These are phyloP conservation scores for Quadroppia sp. DNA, from an alignment of 2,888 invertebrate genomes.

Conservation along the genomic window DNA sequence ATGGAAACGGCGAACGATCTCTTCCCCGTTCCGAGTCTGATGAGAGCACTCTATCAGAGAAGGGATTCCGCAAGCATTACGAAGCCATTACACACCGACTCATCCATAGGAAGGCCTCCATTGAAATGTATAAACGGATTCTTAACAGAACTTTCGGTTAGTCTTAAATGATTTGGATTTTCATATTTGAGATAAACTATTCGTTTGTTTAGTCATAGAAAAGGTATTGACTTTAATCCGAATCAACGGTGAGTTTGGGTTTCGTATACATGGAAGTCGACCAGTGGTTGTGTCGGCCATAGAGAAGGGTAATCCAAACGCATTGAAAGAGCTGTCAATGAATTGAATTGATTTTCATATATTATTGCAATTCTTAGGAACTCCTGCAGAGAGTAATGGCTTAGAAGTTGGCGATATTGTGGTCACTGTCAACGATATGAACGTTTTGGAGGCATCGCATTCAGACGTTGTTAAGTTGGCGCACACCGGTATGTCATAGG, in stretches of 20 bases:
- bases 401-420: conserved; percentile 91
- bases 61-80: conserved; percentile 76
- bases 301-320: conserved; percentile 62
- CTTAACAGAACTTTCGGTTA: conserved; percentile 78
- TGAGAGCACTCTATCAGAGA: conserved; percentile 72
- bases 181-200: background rate
- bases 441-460: conserved; percentile 85
- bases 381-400: conserved; percentile 86
- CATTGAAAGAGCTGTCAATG: background rate
- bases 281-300: conserved; percentile 95
- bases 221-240: conserved; percentile 77
- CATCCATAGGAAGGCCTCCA: conserved; percentile 81
- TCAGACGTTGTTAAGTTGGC: conserved; percentile 89
- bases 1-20: background rate
- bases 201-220: conserved; percentile 66
- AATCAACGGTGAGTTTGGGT: conserved; percentile 81
- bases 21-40: conserved; percentile 50
- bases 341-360: background rate
- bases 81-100: conserved; percentile 81
- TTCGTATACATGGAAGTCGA: conserved; percentile 88
- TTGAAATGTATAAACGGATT: conserved; percentile 81
- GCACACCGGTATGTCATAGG: conserved; percentile 67
- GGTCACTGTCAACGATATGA: conserved; percentile 81
- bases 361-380: conserved; percentile 57
- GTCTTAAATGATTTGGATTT: conserved; percentile 50